Base-by-base conservation (phyloP, 2,888 invertebrate genomes). In the Mayetiola destructor region DNA sequence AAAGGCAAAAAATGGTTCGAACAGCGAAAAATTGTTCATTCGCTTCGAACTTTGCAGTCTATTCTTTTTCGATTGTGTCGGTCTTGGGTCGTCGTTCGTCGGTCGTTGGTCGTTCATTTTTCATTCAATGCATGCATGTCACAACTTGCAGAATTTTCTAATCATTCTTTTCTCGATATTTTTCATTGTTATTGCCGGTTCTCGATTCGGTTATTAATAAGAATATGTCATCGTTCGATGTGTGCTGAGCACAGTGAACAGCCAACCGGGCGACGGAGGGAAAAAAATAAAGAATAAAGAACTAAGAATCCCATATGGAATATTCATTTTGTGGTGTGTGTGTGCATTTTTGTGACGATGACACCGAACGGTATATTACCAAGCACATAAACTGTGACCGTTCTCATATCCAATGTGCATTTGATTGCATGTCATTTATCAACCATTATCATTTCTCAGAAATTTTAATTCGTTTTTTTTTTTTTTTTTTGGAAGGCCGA, bases 381-480 rank as follows among this genome's bases (percentile, higher is more conserved):
- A 40, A n/a, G 10, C 39, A 39, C 39, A 3, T 5, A 39, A 39
- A 5, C 18, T 8, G 3, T 23, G n/a, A 10, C 42, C 9, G 6
- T n/a, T 12, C 42, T 21, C 23, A n/a, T 4, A 23, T 23, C 42
- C 23, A 42, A 42, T 32, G 16, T 52, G 52, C 52, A 29, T 30
- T 52, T 52, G 52, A 52, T 52, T 52, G 30, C 52, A 52, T 52
- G 52, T 52, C 52, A 52, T 52, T 52, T 52, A 52, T 52, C 52
- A 52, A 29, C 52, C 29, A 27, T 29, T 29, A 52, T 52, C 52
- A 52, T 30, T 30, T 30, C 52, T 30, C 27, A 52, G 27, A 2
- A n/a, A 52, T 30, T 52, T 52, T 30, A 52, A 52, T n/a, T 16
- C 30, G 30, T 16, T 52, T 52, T 52, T n/a, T n/a, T n/a, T n/a